phyloP scores from a whole-genome alignment of 2,888 invertebrate species.

The Dinocampus coccinellae region DNA sequence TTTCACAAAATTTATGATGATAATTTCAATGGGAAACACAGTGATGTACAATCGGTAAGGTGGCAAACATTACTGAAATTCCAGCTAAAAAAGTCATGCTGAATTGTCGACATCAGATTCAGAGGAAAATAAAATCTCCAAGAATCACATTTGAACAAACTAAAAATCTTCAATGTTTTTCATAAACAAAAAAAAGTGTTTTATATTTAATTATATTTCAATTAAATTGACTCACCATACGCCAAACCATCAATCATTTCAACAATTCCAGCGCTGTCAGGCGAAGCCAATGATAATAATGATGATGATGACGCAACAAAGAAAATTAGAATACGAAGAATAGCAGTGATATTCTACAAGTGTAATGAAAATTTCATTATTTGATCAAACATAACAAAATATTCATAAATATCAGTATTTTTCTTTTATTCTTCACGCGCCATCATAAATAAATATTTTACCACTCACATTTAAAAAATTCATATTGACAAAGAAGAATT shows the following conservation, averaged over 20 bases:
- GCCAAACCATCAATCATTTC: conserved; percentile 66
- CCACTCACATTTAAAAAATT: conserved; percentile 51
- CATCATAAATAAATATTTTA: background rate
- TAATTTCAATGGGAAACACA: too few species aligned
- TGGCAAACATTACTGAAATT: too few species aligned
- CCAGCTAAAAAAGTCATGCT: too few species aligned
- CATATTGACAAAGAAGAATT: conserved; percentile 41
- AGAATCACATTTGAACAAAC: background rate
- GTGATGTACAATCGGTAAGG: too few species aligned
- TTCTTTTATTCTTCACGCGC: background rate
- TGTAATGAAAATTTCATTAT: background rate
- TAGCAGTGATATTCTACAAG: conserved; percentile 2
- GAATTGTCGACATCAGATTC: too few species aligned
- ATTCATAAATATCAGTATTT: background rate
- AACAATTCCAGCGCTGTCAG: conserved; percentile 68
- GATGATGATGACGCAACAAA: conserved; percentile 40
- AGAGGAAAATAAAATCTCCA: too few species aligned
- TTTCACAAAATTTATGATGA: background rate
- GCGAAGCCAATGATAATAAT: conserved; percentile 44
- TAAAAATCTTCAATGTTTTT: background rate
- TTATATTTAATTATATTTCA: background rate
- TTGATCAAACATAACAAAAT: background rate
- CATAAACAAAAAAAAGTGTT: too few species aligned
- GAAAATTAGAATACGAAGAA: conserved; percentile 38
- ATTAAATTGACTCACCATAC: conserved; percentile 60